Percentiles rank a stretch among this genome's conserved stretches.
These are phyloP conservation scores for Agraylea sexmaculata DNA, from an alignment of 1,140 invertebrate species.

Conservation along the genomic window DNA sequence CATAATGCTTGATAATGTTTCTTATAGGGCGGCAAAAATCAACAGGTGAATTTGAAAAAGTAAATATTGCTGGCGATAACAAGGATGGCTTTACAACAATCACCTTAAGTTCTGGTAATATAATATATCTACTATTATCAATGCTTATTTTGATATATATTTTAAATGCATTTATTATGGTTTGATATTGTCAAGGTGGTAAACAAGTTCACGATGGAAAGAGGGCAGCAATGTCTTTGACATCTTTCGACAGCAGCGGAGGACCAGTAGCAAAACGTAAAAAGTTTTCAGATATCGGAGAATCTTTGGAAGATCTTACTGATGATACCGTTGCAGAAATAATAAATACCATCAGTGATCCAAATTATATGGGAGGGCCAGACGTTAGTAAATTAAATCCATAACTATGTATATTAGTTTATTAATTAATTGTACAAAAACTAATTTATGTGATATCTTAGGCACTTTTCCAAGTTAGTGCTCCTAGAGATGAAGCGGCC, in stretches of 20 bases:
- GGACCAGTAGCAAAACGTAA: constrained; percentile 27
- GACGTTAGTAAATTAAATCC: constrained; percentile 43
- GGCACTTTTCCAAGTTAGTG: constrained; percentile 70
- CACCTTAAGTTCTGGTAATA: constrained; percentile 48
- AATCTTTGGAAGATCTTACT: constrained; percentile 47
- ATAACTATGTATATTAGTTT: constrained; percentile 2
- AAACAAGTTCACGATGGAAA: constrained; percentile 18
- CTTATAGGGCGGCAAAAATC: constrained; percentile 22
- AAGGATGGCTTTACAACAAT: constrained; percentile 58
- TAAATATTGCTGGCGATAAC: constrained; percentile 44
- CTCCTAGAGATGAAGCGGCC: constrained; percentile 81
- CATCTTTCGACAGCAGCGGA: constrained; percentile 6
- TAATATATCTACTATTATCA: no score
- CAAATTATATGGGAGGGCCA: constrained; percentile 69
- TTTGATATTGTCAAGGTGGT: constrained; percentile 8
- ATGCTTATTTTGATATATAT: background rate
- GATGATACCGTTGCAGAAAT: constrained; percentile 64
- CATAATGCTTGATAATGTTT: no score
- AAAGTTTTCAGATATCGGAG: constrained; percentile 27
- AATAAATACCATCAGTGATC: constrained; percentile 63
- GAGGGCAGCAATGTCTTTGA: constrained; percentile 9
- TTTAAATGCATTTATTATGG: background rate
- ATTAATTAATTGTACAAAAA: background rate
- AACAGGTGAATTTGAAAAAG: constrained; percentile 53
- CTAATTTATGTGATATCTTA: constrained; percentile 17